Evolutionary conservation across 2,113 vertebrate species (phyloP).

Genomic region (Brachionichthys hirsutus): DNA sequence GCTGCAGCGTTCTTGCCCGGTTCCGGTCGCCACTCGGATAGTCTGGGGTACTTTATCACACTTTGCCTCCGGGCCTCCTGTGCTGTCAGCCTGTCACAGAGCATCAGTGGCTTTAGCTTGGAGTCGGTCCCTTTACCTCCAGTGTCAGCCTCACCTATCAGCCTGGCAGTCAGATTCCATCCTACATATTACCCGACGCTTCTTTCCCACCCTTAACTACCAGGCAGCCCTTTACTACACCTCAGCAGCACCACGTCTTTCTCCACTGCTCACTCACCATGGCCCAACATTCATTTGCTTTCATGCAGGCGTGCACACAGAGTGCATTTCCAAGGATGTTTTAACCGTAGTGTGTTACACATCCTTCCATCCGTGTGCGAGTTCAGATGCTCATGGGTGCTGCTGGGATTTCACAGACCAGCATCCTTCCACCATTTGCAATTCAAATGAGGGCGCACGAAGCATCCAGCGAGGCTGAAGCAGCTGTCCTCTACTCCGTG

Average conservation of each 20-base stretch:
- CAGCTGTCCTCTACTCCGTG: slow-evolving; percentile 28
- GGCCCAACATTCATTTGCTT: not conserved
- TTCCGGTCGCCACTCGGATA: slow-evolving; percentile 4
- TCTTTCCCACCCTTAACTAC: not conserved
- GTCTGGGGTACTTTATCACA: slow-evolving; percentile 10
- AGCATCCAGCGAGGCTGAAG: slow-evolving; percentile 38
- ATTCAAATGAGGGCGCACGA: slow-evolving; percentile 63
- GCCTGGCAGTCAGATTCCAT: slow-evolving; percentile 7
- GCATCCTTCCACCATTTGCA: slow-evolving; percentile 64
- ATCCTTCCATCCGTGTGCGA: slow-evolving; percentile 18
- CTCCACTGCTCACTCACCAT: not conserved
- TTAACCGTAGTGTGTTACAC: not conserved
- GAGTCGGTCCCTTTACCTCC: slow-evolving; percentile 22
- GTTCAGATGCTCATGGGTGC: slow-evolving; percentile 41
- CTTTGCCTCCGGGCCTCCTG: slow-evolving; percentile 6
- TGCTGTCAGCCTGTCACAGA: slow-evolving; percentile 20
- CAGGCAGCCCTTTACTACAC: slow-evolving; percentile 19
- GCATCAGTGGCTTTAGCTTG: slow-evolving; percentile 10
- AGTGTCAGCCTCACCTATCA: slow-evolving; percentile 18
- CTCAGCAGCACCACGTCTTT: not conserved
- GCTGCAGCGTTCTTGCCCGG: not conserved
- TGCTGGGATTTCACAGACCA: slow-evolving; percentile 53
- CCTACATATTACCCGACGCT: slow-evolving; percentile 35
- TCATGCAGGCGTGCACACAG: not conserved
- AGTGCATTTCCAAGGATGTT: too few species aligned